phyloP scores from a whole-genome alignment of 2,113 vertebrate species.

The Anhinga anhinga region DNA sequence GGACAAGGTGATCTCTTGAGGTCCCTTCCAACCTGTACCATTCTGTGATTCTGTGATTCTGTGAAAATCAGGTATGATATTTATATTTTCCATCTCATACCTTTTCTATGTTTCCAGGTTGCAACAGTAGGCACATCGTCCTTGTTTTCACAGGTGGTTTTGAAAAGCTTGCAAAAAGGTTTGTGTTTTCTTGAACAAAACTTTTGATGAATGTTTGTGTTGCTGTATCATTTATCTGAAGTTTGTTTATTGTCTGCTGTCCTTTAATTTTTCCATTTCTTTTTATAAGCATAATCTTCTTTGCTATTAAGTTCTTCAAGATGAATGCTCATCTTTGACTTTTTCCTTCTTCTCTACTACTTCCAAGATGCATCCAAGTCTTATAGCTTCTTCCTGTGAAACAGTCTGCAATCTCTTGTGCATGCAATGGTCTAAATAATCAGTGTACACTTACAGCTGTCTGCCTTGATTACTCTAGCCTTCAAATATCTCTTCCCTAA shows the following conservation, averaged over 20 bases:
- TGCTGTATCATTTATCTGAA: not conserved
- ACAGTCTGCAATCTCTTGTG: not conserved
- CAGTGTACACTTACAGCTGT: not conserved
- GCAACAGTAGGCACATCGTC: not conserved
- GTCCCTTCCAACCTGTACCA: no score
- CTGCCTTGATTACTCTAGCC: not conserved
- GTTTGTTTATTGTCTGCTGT: not conserved
- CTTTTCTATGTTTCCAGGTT: not conserved
- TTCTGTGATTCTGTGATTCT: no score
- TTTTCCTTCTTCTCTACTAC: not conserved
- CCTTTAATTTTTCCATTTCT: not conserved
- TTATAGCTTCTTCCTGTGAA: not conserved
- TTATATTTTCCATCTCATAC: not conserved
- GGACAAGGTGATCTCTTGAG: no score
- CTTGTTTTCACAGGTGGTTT: not conserved
- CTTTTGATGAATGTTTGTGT: not conserved
- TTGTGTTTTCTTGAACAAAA: not conserved
- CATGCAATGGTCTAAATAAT: not conserved
- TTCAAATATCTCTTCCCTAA: not conserved
- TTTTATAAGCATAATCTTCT: not conserved
- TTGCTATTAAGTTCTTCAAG: not conserved
- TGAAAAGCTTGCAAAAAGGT: not conserved
- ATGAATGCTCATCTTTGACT: not conserved
- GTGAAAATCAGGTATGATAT: not conserved
- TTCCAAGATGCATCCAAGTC: not conserved